Evolutionary conservation across 1,140 invertebrate species (phyloP), one percentile per base, ranked within the genome.

Genomic region (Druon quercuslanigerum): DNA sequence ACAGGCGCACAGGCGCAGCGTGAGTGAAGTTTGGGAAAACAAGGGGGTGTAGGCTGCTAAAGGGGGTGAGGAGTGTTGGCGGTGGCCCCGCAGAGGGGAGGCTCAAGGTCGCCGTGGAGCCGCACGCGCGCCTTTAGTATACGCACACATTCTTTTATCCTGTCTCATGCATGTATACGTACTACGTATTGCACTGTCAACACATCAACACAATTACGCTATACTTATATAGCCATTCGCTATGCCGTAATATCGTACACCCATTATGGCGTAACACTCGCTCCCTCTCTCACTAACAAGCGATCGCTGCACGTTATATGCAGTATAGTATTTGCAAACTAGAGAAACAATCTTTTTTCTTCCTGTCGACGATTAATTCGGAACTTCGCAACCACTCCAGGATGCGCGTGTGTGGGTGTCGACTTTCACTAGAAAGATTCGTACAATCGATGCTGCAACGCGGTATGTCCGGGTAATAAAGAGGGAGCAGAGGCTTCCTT

Each of bases 71-170:
- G 66, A 70, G 74, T 66, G 76, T 25, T 71, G 79, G 80, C 74
- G 77, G 73, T 77, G 71, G 71, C 66, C 74, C 56, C 56, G 73
- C 51, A 20, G 66, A 79, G 75, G 79, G 84, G 82, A 81, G 85
- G 81, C 85, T 88, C 89, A 90, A 90, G 89, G 89, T 90, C 89
- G 88, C 83, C 78, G 78, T 81, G 86, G 86, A 82, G 86, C 84
- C 87, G 88, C 89, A 89, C 88, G 86, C 89, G 88, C 89, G 89
- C 75, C 77, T 87, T 82, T 82, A 79, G 78, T 1, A 78, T 82
- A 82, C 84, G 70, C 77, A 82, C 79, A 85, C 84, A 83, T 25
- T 46, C 40, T 46, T 46, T 46, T 46, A 8, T 46, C 40, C 40
- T 46, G 9, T 20, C 70, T 75, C 77, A 83, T 78, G 82, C 80